phyloP scores from a whole-genome alignment of 1,140 invertebrate genomes.

The Anagrus nilaparvatae region DNA sequence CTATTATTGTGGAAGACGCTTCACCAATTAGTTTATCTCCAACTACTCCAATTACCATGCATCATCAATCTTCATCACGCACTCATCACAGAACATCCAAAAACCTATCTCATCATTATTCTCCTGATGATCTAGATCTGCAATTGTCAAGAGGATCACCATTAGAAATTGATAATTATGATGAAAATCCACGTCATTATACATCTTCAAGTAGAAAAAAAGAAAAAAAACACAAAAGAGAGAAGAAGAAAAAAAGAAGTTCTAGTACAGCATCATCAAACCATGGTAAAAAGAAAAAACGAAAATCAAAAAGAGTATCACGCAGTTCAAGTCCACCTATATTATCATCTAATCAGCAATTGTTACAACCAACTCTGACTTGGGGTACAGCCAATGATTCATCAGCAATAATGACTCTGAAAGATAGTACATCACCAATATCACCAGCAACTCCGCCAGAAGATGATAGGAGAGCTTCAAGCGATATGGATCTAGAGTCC shows the following conservation, averaged over 20 bases:
- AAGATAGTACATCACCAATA: slow-evolving; percentile 45
- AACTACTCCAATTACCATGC: slow-evolving; percentile 35
- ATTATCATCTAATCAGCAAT: slow-evolving; percentile 21
- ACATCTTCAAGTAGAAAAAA: slow-evolving; percentile 47
- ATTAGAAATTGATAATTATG: too few relatives aligned
- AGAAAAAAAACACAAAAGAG: slow-evolving; percentile 53
- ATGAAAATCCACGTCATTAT: too few relatives aligned
- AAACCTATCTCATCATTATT: too few relatives aligned
- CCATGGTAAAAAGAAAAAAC: slow-evolving; percentile 55
- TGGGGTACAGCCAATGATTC: slow-evolving; percentile 17
- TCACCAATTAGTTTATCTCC: slow-evolving; percentile 46
- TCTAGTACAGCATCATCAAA: slow-evolving; percentile 27
- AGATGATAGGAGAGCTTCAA: slow-evolving; percentile 24
- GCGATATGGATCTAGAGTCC: slow-evolving; percentile 37
- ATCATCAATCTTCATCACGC: too few relatives aligned
- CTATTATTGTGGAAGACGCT: slow-evolving; percentile 36
- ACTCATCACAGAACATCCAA: too few relatives aligned
- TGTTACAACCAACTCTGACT: slow-evolving; percentile 13
- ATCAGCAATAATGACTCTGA: slow-evolving; percentile 29
- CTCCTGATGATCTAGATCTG: too few relatives aligned
- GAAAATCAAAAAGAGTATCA: slow-evolving; percentile 52
- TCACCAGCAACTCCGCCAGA: slow-evolving; percentile 48
- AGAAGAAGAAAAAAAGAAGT: slow-evolving; percentile 55
- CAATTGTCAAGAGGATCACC: too few relatives aligned
- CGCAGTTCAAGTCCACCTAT: slow-evolving; percentile 49